These are phyloP conservation scores for Thermophis baileyi DNA, from an alignment of 2,113 vertebrate species.

Conservation along the genomic window DNA sequence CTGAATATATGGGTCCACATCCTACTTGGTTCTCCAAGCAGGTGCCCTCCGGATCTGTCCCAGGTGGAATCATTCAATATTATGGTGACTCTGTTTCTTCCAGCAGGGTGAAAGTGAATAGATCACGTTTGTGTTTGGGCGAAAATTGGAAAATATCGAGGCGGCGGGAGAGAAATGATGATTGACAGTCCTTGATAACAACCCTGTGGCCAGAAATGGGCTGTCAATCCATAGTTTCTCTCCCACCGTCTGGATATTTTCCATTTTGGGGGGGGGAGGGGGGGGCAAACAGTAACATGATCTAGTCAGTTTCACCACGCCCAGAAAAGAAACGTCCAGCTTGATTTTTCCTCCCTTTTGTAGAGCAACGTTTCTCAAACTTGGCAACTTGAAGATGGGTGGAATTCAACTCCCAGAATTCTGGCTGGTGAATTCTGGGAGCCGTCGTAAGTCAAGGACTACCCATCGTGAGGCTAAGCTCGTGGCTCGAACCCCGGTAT, in stretches of 20 bases:
- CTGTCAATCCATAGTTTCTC: neutral
- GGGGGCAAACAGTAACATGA: neutral
- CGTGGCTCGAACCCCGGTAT: rapidly evolving
- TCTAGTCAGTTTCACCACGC: neutral
- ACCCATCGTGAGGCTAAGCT: neutral
- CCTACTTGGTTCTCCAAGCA: neutral
- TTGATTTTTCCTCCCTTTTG: neutral
- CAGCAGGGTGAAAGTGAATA: neutral
- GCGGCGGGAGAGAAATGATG: neutral
- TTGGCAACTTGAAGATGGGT: neutral
- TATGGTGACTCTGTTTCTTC: neutral
- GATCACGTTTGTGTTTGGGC: neutral
- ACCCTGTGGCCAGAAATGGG: neutral
- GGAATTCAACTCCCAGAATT: neutral
- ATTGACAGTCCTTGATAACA: neutral
- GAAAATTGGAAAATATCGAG: neutral
- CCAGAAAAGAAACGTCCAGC: neutral
- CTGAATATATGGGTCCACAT: neutral
- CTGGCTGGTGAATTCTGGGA: neutral
- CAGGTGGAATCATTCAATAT: neutral
- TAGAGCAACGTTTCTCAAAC: neutral
- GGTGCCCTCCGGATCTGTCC: neutral
- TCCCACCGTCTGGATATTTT: neutral
- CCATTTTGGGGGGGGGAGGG: neutral
- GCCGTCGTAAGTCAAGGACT: neutral